Percentiles rank a stretch among this genome's conserved stretches.
Evolutionary conservation across 2,888 invertebrate genomes (phyloP).

Genomic region (Drosophila maculinotata): DNA sequence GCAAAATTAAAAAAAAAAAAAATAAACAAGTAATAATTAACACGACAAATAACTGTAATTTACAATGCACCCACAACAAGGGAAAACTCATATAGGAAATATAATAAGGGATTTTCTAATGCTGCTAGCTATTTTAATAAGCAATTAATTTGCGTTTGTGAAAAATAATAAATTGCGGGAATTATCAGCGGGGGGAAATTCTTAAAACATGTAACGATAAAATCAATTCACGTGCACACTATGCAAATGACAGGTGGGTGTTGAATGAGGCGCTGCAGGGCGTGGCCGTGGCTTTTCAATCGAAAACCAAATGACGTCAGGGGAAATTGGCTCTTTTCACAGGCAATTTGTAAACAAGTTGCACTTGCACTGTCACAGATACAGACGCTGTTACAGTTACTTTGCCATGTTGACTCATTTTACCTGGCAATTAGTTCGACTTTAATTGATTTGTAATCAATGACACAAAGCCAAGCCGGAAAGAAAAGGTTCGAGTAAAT

Average conservation of each 20-base stretch:
- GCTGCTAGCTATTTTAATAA: conserved; percentile 9
- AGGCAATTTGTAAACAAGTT: conserved; percentile 55
- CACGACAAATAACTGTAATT: conserved; percentile 27
- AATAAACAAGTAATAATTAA: conserved; percentile 12
- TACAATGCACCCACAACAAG: conserved; percentile 16
- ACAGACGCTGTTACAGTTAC: conserved; percentile 28
- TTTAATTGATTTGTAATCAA: conserved; percentile 46
- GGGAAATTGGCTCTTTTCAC: conserved; percentile 27
- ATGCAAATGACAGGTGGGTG: conserved; percentile 51
- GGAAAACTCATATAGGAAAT: conserved; percentile 27
- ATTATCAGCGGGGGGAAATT: conserved; percentile 17
- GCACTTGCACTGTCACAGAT: conserved; percentile 23
- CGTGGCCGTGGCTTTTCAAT: conserved; percentile 27
- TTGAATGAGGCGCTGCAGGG: conserved; percentile 13
- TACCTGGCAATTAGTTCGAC: conserved; percentile 20
- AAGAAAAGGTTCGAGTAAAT: neutral
- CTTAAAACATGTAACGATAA: conserved; percentile 15
- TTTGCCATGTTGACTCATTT: conserved; percentile 31
- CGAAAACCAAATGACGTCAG: conserved; percentile 46
- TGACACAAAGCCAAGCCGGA: neutral
- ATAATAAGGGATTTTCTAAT: conserved; percentile 21
- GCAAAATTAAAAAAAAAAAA: neutral
- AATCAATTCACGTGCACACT: conserved; percentile 54
- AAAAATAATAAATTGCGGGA: conserved; percentile 28
- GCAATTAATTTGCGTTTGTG: conserved; percentile 37